Percentiles rank a stretch among this genome's conserved stretches.
Conservation (phyloP, 2,797 vertebrate species). For the Sebastes trivittatus region DNA sequence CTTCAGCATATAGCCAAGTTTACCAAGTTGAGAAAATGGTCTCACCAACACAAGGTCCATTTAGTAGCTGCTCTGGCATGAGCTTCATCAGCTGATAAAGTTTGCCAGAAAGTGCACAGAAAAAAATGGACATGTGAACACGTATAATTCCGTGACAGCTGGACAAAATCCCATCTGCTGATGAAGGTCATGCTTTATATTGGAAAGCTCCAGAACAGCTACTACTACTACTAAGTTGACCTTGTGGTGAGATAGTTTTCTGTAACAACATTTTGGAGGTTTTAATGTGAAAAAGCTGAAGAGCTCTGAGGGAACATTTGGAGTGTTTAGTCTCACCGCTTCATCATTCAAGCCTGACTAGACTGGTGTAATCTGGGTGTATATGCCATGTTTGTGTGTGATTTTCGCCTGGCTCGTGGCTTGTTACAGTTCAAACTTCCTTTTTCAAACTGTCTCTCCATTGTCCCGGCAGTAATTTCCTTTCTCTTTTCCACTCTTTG, state of each 20-base stretch:
- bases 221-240: neutral
- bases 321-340: conserved; percentile 21
- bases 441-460: conserved; percentile 4
- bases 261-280: neutral
- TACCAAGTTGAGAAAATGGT: neutral
- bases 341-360: neutral
- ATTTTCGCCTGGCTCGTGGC: conserved; percentile 42
- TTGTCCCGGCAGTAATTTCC: conserved; percentile 58
- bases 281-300: conserved; percentile 20
- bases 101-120: neutral
- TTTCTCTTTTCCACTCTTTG: conserved; percentile 64
- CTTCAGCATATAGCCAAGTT: neutral
- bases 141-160: neutral
- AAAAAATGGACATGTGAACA: neutral
- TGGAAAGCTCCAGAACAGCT: neutral
- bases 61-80: neutral
- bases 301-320: conserved; percentile 20
- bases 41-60: neutral
- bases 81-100: neutral
- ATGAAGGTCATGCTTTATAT: neutral
- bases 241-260: neutral
- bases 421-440: conserved; percentile 68
- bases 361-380: conserved; percentile 11
- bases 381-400: neutral
- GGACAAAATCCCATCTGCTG: neutral